A percentile compares a stretch with the other conserved stretches of the same genome.
These are phyloP conservation scores for Corvus moneduloides DNA, from an alignment of 2,113 vertebrate species.

Conservation along the genomic window DNA sequence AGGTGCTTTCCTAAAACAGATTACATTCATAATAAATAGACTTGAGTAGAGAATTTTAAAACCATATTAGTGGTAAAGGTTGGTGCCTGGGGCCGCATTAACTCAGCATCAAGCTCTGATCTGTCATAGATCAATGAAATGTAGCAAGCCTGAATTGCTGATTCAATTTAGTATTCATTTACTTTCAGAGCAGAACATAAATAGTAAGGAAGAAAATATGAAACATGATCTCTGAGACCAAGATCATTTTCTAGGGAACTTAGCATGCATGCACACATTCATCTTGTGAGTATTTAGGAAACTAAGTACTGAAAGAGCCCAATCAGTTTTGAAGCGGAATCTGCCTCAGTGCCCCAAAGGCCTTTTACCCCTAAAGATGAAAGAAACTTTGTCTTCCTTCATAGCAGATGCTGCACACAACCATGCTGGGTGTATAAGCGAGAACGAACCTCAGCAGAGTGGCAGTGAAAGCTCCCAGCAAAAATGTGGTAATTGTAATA, in stretches of 20 bases:
- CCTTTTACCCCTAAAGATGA: not conserved
- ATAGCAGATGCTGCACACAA: not conserved
- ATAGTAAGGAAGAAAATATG: slow-evolving; percentile 36
- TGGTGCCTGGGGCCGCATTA: slow-evolving; percentile 50
- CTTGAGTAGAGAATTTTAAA: slow-evolving; percentile 53
- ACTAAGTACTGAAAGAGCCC: not conserved
- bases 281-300: not conserved
- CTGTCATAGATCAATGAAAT: slow-evolving; percentile 62
- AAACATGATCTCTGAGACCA: not conserved
- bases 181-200: slow-evolving; percentile 49
- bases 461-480: not conserved
- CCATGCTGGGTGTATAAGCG: not conserved
- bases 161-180: slow-evolving; percentile 64
- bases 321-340: not conserved
- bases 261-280: not conserved
- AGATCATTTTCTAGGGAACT: not conserved
- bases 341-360: not conserved
- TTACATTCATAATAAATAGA: slow-evolving; percentile 55
- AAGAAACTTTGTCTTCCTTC: not conserved
- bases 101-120: slow-evolving; percentile 46
- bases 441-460: fast-evolving
- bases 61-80: slow-evolving; percentile 49
- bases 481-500: not conserved
- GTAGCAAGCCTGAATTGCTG: slow-evolving; percentile 35
- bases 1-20: slow-evolving; percentile 37